A percentile compares a stretch with the other conserved stretches of the same genome.
These are phyloP conservation scores for Muscidifurax raptorellus DNA, from an alignment of 1,140 invertebrate species.

Conservation along the genomic window DNA sequence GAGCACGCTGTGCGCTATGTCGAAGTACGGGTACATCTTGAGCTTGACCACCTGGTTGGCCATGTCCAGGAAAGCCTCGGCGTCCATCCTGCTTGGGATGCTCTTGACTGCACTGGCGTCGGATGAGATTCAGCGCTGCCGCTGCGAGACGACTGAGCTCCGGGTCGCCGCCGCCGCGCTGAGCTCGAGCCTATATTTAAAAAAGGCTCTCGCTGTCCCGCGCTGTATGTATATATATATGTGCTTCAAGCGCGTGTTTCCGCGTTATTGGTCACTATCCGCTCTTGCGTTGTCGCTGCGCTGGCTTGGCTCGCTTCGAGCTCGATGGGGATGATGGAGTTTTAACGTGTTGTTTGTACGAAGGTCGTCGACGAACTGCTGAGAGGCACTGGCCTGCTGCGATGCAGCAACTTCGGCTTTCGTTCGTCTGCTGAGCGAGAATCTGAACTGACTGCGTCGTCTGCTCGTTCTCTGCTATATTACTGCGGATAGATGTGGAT, in stretches of 20 bases:
- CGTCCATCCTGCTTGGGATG: slow-evolving; percentile 89
- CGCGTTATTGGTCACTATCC: neutral
- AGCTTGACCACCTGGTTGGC: slow-evolving; percentile 99
- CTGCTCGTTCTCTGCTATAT: slow-evolving; percentile 28
- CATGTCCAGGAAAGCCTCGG: slow-evolving; percentile 96
- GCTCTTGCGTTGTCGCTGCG: no score
- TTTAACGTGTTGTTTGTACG: no score
- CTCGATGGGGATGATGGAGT: neutral
- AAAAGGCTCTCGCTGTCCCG: neutral
- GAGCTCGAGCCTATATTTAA: slow-evolving; percentile 2
- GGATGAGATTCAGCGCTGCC: neutral
- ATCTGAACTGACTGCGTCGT: slow-evolving; percentile 19
- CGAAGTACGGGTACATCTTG: slow-evolving; percentile 99
- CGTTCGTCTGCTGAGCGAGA: neutral
- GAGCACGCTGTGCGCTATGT: slow-evolving; percentile 94
- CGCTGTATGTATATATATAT: neutral
- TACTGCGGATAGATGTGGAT: neutral
- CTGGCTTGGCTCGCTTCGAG: neutral
- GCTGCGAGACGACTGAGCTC: neutral
- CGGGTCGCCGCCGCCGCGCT: neutral
- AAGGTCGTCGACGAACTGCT: neutral
- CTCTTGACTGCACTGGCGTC: no score
- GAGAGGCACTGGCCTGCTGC: neutral
- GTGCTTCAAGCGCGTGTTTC: neutral
- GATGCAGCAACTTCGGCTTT: neutral